Evolutionary conservation across 2,888 invertebrate species (phyloP).

Genomic region (Spisula solida): DNA sequence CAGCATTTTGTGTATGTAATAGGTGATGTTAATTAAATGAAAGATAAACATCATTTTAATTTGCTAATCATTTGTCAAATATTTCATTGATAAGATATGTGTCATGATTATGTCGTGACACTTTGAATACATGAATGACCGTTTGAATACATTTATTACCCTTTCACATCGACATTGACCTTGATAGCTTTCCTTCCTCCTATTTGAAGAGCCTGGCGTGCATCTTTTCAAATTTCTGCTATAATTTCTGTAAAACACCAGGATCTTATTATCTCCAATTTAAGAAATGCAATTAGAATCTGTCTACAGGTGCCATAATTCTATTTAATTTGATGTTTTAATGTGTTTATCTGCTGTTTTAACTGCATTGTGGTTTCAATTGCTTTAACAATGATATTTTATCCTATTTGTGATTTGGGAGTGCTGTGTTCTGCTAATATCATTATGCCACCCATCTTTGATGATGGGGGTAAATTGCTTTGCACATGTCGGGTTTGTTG

Average conservation of each 20-base stretch:
- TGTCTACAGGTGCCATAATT: too few relatives aligned
- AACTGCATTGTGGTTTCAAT: too few relatives aligned
- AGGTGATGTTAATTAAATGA: neutral
- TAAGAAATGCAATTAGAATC: too few relatives aligned
- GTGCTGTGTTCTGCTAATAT: neutral
- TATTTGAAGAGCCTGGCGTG: neutral
- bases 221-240: too few relatives aligned
- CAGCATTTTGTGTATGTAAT: neutral
- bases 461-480: too few relatives aligned
- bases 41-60: neutral
- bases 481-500: too few relatives aligned
- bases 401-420: neutral
- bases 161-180: neutral
- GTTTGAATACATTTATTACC: neutral
- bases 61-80: neutral
- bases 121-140: neutral
- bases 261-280: too few relatives aligned
- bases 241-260: too few relatives aligned
- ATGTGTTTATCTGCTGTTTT: too few relatives aligned
- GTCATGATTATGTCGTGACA: neutral
- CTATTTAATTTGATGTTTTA: too few relatives aligned
- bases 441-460: too few relatives aligned
- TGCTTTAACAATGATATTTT: neutral
- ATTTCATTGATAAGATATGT: conserved; percentile 11
- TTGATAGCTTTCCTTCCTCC: neutral